phyloP scores from a whole-genome alignment of 2,113 vertebrate species.

The Phylloscopus whistleri region DNA sequence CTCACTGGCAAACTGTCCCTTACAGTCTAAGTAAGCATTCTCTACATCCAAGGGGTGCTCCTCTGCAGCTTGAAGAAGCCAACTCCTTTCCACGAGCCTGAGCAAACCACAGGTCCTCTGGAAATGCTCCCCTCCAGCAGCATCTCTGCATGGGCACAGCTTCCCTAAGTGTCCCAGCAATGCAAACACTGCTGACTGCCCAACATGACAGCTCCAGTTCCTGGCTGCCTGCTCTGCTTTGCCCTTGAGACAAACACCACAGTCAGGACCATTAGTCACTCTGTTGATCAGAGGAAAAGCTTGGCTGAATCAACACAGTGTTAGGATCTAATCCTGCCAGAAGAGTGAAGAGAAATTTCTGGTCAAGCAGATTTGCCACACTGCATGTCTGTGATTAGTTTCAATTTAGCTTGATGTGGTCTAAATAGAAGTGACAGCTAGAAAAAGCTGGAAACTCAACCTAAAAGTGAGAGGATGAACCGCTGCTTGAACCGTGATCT shows the following conservation, averaged over 20 bases:
- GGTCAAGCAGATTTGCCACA: background rate
- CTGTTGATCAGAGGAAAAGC: background rate
- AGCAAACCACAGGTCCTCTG: background rate
- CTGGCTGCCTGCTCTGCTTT: background rate
- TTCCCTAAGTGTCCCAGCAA: background rate
- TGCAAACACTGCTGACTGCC: background rate
- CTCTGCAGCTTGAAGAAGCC: background rate
- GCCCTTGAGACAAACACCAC: background rate
- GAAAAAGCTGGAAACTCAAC: background rate
- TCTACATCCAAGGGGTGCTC: background rate
- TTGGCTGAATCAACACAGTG: background rate
- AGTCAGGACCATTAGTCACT: background rate
- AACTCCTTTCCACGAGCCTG: background rate
- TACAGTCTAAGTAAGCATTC: background rate
- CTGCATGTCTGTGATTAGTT: background rate
- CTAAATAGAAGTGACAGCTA: background rate
- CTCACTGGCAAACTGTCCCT: background rate
- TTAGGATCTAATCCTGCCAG: background rate
- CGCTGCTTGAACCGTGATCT: background rate
- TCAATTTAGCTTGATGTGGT: background rate
- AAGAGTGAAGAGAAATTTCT: background rate
- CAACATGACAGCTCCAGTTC: background rate
- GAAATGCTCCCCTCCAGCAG: background rate
- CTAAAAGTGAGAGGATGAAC: background rate
- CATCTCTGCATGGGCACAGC: background rate